Evolutionary conservation across 2,113 vertebrate species (phyloP), one percentile per base, ranked within the genome.

Genomic region (Myocastor coypus): DNA sequence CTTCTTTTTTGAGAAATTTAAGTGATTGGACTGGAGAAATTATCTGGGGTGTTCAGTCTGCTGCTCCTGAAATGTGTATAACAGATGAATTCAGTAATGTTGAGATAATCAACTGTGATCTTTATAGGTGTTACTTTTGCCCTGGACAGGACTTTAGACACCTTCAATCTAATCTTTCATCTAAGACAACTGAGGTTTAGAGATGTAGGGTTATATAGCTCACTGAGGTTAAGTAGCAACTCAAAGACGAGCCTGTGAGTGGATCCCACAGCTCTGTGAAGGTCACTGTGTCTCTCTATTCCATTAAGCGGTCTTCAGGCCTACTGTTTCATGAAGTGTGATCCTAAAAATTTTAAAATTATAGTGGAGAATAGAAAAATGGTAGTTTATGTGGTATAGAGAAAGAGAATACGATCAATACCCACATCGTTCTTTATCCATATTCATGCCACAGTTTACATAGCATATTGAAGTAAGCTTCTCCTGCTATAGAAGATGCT

Each of bases 1-100:
- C 8, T 78, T 93, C 59, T 2, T 42, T 57, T n/a, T 88, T 89
- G 84, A 37, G 40, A 96, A 89, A 64, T 63, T 85, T 66, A 85
- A 87, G 32, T 61, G 34, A 32, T 80, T 80, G 59, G 12, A 85
- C 1, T 4, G 32, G 78, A 92, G 19, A 64, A 95, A 78, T 92
- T 57, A 14, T 13, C 24, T 26, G 19, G 42, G 4, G 1, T 81
- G 42, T 89, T 92, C 87, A 30, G 26, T 82, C 42, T 59, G 9
- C 12, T 57, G 24, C 12, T 89, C 50, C 9, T 32, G 34, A 68
- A 28, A 78, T 64, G 20, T n/a, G 50, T 4, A 61, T 55, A 52
- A 64, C 3, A 10, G 22, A n/a, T 82, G 52, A 68, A 71, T 85
- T 78, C 3, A 22, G 13, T 81, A 12, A 22, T 57, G 37, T 63